Percentiles rank a stretch among this genome's conserved stretches.
Evolutionary conservation across 2,113 vertebrate species (phyloP).

Genomic region (Platysteira castanea): DNA sequence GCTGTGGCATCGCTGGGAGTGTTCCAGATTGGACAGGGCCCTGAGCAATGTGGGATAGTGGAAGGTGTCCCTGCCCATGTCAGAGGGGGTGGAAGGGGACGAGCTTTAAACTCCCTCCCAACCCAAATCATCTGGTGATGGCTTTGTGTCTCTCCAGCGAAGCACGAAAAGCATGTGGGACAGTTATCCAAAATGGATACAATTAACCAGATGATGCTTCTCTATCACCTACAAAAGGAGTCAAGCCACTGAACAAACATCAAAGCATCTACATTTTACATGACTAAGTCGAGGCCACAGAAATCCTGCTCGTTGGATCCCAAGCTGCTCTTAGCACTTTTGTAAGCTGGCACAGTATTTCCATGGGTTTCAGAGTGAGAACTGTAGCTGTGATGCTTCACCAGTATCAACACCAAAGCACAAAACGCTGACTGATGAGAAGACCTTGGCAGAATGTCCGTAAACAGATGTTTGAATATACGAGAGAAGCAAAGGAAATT

Average conservation of each 20-base stretch:
- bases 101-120: too few species aligned
- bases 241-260: neutral
- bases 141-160: neutral
- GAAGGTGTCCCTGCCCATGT: neutral
- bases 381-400: neutral
- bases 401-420: neutral
- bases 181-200: neutral
- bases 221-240: neutral
- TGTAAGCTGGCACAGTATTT: neutral
- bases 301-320: neutral
- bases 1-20: neutral
- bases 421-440: neutral
- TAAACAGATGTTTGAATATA: neutral
- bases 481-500: neutral
- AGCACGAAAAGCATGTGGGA: neutral
- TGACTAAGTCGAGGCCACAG: neutral
- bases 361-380: neutral
- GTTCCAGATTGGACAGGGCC: rapidly evolving
- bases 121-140: neutral
- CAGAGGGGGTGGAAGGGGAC: neutral
- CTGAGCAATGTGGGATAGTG: rapidly evolving
- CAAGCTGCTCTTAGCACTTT: neutral
- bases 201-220: neutral
- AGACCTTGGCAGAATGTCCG: neutral
- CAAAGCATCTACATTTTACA: neutral